These are phyloP conservation scores for Ormyrus labotus DNA, from an alignment of 2,888 invertebrate genomes.

Conservation along the genomic window DNA sequence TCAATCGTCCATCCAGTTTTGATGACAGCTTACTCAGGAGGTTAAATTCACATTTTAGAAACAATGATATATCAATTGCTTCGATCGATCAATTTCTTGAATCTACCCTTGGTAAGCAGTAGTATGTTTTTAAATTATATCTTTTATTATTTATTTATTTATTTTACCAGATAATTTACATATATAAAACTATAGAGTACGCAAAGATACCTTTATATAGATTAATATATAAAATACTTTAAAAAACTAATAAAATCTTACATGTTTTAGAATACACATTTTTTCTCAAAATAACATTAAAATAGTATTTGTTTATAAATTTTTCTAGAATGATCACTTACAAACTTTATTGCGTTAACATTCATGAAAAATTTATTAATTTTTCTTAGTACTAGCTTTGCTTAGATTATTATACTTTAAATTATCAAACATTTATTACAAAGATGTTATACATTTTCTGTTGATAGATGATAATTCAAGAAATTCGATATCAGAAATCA, in stretches of 20 bases:
- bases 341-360: too few relatives aligned
- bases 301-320: neutral
- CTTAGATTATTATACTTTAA: too few relatives aligned
- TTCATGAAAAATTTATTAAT: too few relatives aligned
- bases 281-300: neutral
- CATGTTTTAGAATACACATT: neutral
- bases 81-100: slow-evolving; percentile 55
- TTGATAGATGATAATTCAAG: slow-evolving; percentile 64
- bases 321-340: too few relatives aligned
- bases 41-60: slow-evolving; percentile 64
- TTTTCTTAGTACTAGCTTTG: too few relatives aligned
- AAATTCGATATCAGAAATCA: slow-evolving; percentile 65
- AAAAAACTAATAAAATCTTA: neutral
- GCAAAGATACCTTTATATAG: neutral
- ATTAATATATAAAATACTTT: neutral
- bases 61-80: slow-evolving; percentile 55
- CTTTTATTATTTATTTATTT: too few relatives aligned
- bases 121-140: too few relatives aligned
- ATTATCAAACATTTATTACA: neutral
- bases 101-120: slow-evolving; percentile 60
- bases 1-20: slow-evolving; percentile 62
- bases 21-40: slow-evolving; percentile 66
- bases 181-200: too few relatives aligned
- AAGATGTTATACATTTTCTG: neutral
- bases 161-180: too few relatives aligned